Percentiles rank a stretch among this genome's conserved stretches.
These are phyloP conservation scores for Taxidea taxus DNA, from an alignment of 2,113 vertebrate genomes.

Conservation along the genomic window DNA sequence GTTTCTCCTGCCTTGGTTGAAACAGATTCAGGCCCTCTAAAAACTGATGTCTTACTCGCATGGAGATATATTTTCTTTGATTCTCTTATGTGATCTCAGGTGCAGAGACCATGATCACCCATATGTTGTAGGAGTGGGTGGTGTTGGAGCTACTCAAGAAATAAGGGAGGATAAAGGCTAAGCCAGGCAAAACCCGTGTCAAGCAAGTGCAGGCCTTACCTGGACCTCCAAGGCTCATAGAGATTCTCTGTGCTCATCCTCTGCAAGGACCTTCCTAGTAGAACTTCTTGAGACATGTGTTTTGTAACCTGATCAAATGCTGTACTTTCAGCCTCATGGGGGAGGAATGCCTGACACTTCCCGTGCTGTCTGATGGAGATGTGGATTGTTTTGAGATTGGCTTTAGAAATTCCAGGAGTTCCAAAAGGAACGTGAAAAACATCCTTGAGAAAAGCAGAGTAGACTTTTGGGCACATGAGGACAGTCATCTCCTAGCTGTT, in stretches of 20 bases:
- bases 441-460: background rate
- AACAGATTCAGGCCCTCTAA: background rate
- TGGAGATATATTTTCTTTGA: background rate
- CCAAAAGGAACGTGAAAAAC: background rate
- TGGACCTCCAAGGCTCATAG: background rate
- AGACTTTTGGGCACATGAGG: background rate
- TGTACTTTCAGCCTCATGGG: fast-evolving
- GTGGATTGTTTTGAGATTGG: background rate
- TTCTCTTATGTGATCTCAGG: background rate
- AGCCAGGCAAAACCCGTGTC: background rate
- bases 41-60: background rate
- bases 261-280: background rate
- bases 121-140: background rate
- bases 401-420: conserved; percentile 29
- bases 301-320: background rate
- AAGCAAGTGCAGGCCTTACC: background rate
- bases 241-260: background rate
- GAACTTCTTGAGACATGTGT: background rate
- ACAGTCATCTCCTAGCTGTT: background rate
- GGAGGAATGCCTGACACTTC: background rate
- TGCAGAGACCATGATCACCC: background rate
- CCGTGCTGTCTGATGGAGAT: background rate
- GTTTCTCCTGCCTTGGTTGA: background rate
- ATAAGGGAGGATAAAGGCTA: background rate
- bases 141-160: background rate